Conservation (phyloP, 2,888 invertebrate species). For the Endotricha flammealis region DNA sequence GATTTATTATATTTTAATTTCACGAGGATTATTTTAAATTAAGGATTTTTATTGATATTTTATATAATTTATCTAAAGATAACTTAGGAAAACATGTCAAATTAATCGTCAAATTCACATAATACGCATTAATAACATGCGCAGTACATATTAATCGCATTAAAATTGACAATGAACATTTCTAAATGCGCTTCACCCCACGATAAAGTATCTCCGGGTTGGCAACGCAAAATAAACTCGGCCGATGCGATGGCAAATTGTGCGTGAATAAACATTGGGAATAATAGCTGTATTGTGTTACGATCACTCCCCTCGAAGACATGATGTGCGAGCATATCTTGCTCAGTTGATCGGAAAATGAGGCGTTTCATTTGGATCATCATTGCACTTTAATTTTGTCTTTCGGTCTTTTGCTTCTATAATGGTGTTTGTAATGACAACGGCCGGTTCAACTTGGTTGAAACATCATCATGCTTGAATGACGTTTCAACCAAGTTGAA, state of each 20-base stretch:
- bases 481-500: too few species aligned
- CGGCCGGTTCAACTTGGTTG: too few species aligned
- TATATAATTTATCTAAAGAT: too few species aligned
- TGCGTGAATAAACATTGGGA: slow-evolving; percentile 70
- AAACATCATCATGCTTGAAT: too few species aligned
- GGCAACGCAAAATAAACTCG: slow-evolving; percentile 67
- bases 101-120: slow-evolving; percentile 10
- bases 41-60: too few species aligned
- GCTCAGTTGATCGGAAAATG: slow-evolving; percentile 32
- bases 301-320: slow-evolving; percentile 33
- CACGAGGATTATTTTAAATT: too few species aligned
- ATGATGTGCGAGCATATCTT: slow-evolving; percentile 20
- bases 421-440: too few species aligned
- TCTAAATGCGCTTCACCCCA: slow-evolving; percentile 20
- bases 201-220: slow-evolving; percentile 41
- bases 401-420: too few species aligned
- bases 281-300: slow-evolving; percentile 73
- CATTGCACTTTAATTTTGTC: too few species aligned
- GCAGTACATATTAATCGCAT: slow-evolving; percentile 47
- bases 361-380: slow-evolving; percentile 17
- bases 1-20: too few species aligned
- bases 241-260: slow-evolving; percentile 55
- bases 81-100: slow-evolving; percentile 7
- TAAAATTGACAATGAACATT: slow-evolving; percentile 29
- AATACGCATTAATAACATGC: slow-evolving; percentile 11